These are phyloP conservation scores for Allophyes oxyacanthae DNA, from an alignment of 2,888 invertebrate species.

Conservation along the genomic window DNA sequence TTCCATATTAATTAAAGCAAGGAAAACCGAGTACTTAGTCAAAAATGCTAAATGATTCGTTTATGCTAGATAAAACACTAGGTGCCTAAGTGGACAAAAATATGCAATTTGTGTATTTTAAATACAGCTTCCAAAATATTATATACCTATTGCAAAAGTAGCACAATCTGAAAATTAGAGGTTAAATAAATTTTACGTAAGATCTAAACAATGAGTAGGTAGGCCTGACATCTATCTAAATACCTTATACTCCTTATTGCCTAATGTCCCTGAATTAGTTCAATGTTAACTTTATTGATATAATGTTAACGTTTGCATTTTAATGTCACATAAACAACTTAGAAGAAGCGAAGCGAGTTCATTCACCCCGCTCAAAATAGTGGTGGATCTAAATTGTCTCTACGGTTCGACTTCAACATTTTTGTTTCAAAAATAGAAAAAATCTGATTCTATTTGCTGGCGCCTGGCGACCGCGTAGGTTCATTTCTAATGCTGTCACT, in stretches of 20 bases:
- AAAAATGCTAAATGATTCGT: background rate
- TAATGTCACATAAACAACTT: slow-evolving; percentile 51
- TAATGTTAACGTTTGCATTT: slow-evolving; percentile 33
- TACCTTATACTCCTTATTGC: slow-evolving; percentile 4
- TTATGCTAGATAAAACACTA: too few species aligned
- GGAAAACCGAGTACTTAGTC: slow-evolving; percentile 3
- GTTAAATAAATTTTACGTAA: background rate
- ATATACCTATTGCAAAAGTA: background rate
- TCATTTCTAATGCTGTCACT: background rate
- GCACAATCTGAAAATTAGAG: background rate
- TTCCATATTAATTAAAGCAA: slow-evolving; percentile 19
- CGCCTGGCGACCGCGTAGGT: slow-evolving; percentile 12
- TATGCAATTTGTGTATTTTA: background rate
- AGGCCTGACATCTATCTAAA: slow-evolving; percentile 4
- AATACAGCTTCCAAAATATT: background rate
- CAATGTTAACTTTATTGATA: slow-evolving; percentile 48
- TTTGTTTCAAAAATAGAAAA: slow-evolving; percentile 52
- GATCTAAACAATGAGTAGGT: too few species aligned
- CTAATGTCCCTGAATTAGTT: slow-evolving; percentile 40
- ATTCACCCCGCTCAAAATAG: slow-evolving; percentile 59
- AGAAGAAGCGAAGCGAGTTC: slow-evolving; percentile 39
- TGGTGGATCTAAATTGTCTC: slow-evolving; percentile 46
- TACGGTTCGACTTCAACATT: slow-evolving; percentile 25
- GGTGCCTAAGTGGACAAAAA: too few species aligned
- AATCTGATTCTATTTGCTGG: slow-evolving; percentile 39